Evolutionary conservation across 2,888 invertebrate genomes (phyloP), one percentile per base, ranked within the genome.

Genomic region (Didymodactylos carnosus): DNA sequence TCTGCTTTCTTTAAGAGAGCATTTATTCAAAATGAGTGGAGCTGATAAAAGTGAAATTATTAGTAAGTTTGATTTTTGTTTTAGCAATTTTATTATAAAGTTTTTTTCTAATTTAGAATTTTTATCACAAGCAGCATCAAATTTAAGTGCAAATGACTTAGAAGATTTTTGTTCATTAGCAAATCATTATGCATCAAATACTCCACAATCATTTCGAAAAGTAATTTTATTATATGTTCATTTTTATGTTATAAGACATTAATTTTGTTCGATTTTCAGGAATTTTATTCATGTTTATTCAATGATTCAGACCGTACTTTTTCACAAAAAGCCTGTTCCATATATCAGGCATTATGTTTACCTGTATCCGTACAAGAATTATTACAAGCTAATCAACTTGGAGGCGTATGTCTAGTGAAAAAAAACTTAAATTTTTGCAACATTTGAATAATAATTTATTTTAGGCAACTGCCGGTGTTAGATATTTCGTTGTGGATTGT

Each of bases 401-500:
- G 77, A 35, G 78, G 75, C 72, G 79, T 79, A 75, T 76, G 29
- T 29, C 16, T 10, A 25, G n/a, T n/a, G n/a, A n/a, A n/a, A n/a
- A n/a, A n/a, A 35, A 39, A 29, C 13, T n/a, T 8, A 10, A 39
- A 10, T n/a, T 39, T 51, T 23, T 25, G n/a, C 10, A n/a, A 19
- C 10, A 35, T 7, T 53, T 3, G 8, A 16, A 29, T 27, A 27
- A 29, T 43, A 13, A 73, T 10, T 16, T 19, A 51, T 29, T 1
- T 73, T 8, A 62, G 3, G 19, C 70, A 71, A 71, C 62, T 27
- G 70, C 40, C 10, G 74, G 74, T 43, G 74, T 74, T 3, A 53
- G 91, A 79, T 98, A 94, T 84, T 97, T 97, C 84, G 86, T 97
- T 77, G 94, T 98, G 13, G 98, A 98, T 84, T 95, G 95, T 83